These are phyloP conservation scores for Eupithecia subumbrata DNA, from an alignment of 2,888 invertebrate genomes.

Conservation along the genomic window DNA sequence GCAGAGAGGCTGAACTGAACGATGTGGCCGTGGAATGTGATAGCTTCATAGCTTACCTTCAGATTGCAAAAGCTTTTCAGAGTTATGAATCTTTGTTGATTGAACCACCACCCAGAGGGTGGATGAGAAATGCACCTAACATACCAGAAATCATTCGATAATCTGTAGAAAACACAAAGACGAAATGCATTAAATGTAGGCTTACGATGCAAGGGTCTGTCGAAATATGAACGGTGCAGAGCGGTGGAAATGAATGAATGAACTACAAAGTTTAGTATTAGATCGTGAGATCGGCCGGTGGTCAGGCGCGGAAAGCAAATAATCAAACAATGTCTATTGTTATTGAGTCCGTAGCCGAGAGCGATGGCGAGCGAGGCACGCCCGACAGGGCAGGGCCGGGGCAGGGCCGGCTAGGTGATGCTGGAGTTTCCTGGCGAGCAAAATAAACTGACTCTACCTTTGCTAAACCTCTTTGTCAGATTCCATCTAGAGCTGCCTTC, in stretches of 20 bases:
- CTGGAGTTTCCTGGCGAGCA: not conserved
- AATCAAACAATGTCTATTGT: conserved; percentile 69
- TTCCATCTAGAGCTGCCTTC: not conserved
- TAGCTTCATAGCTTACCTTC: conserved; percentile 36
- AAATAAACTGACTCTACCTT: not conserved
- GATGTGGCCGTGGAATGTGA: conserved; percentile 41
- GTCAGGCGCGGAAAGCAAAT: conserved; percentile 45
- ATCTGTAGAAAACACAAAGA: not conserved
- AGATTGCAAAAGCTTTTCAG: conserved; percentile 5
- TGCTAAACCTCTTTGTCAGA: not conserved
- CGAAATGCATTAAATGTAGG: not conserved
- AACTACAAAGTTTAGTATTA: conserved; percentile 10
- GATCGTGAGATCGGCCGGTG: conserved; percentile 41
- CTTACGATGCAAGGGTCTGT: not conserved
- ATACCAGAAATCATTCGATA: not conserved
- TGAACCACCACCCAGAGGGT: conserved; percentile 12
- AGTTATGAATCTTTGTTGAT: conserved; percentile 13
- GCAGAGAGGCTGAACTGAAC: conserved; percentile 39
- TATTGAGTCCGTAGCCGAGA: conserved; percentile 59
- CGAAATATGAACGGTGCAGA: not conserved
- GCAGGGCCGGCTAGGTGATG: conserved; percentile 9
- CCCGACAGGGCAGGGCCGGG: not conserved
- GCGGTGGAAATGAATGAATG: not conserved
- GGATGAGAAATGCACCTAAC: not conserved
- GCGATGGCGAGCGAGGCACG: conserved; percentile 55